Evolutionary conservation across 2,888 invertebrate species (phyloP).

Genomic region (Girardia tigrina): DNA sequence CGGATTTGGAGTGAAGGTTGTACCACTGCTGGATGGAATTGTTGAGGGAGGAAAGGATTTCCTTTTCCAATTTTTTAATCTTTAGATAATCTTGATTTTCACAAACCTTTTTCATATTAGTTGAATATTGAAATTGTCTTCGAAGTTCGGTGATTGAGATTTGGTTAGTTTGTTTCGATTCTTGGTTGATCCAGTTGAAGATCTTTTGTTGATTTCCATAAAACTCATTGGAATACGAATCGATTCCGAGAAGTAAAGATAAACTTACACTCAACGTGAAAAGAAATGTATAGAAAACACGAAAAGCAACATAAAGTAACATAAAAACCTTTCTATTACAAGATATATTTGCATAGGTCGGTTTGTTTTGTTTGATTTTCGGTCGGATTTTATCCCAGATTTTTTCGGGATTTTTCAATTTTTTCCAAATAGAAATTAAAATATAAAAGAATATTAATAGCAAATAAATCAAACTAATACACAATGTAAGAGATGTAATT

Average conservation of each 20-base stretch:
- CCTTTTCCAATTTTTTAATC: not conserved
- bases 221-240: constrained; percentile 1
- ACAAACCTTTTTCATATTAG: not conserved
- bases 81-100: not conserved
- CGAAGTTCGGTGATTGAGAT: not conserved
- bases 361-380: not conserved
- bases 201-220: constrained; percentile 10
- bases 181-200: constrained; percentile 8
- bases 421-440: not conserved
- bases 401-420: not conserved
- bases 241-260: not conserved
- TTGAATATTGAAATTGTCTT: not conserved
- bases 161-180: not conserved
- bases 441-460: not conserved
- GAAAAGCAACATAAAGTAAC: not conserved
- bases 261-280: not conserved
- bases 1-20: not conserved
- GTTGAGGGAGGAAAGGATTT: not conserved
- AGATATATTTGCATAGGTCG: not conserved
- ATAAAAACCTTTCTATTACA: not conserved
- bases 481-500: not conserved
- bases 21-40: not conserved
- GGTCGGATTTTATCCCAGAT: not conserved
- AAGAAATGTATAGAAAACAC: not conserved
- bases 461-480: not conserved